Evolutionary conservation across 1,140 invertebrate species (phyloP), one percentile per base, ranked within the genome.

Genomic region (Bathynomus jamesi): DNA sequence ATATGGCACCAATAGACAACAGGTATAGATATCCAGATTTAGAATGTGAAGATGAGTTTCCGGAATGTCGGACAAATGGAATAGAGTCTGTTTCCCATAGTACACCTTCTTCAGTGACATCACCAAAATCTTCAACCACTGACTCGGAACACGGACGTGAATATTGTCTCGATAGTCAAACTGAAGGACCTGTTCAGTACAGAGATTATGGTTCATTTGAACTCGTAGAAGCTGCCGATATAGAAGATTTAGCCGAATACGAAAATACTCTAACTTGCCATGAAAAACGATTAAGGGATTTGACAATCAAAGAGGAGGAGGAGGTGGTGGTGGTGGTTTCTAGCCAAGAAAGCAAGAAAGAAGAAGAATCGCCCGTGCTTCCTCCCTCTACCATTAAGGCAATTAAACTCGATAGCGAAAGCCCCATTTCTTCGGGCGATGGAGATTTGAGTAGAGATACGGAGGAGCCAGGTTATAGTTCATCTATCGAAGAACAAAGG

Each of bases 101-200:
- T 87, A 87, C 32, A 82, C 83, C 29, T 86, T 86, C 4, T 87
- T 87, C 78, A 85, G 87, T 81, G 86, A 69, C 85, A 79, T 78
- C 77, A 65, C 72, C 70, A 11, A 78, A 76, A 61, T 82, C 81
- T 31, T 87, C 86, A 13, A 83, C 87, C 76, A 79, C 79, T 61
- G 86, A 87, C 25, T 87, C 85, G 10, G 87, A 88, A 76, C 87
- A 87, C 78, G 87, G 86, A 7, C 79, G 83, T 64, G 87, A 88
- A 82, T 87, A 87, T 77, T 82, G 87, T 63, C 79, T 87, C 71
- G 79, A 80, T 62, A 78, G 80, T 28, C 84, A 86, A 79, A 69
- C 69, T 40, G 83, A 85, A 71, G 85, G 85, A 75, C 84, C 85
- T 40, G 72, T 77, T 71, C 85, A 86, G 77, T 82, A 83, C 29